A percentile compares a stretch with the other conserved stretches of the same genome.
Conservation (phyloP, 2,797 vertebrate species). For the Masticophis lateralis region DNA sequence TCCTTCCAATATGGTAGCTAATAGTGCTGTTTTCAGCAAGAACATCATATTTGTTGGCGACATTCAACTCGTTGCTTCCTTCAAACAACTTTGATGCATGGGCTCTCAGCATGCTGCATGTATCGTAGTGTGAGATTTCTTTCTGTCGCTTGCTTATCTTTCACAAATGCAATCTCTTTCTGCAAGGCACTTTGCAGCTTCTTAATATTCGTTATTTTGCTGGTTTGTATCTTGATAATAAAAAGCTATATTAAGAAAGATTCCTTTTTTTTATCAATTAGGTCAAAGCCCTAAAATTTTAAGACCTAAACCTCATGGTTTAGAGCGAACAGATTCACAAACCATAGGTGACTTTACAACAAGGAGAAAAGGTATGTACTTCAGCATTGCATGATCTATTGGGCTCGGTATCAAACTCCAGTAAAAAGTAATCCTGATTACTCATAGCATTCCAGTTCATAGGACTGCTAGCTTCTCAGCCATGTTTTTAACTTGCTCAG, state of each 20-base stretch:
- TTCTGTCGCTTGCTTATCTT: conserved; percentile 64
- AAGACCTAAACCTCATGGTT: conserved; percentile 97
- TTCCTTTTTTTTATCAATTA: conserved; percentile 91
- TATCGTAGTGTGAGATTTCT: conserved; percentile 48
- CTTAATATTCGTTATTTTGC: conserved; percentile 69
- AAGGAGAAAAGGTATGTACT: conserved; percentile 99
- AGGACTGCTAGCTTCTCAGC: conserved; percentile 10
- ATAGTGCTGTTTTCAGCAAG: not conserved
- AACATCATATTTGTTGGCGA: not conserved
- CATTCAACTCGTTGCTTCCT: conserved; percentile 42
- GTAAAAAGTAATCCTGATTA: conserved; percentile 33
- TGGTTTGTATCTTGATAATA: conserved; percentile 50
- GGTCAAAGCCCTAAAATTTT: conserved; percentile 99
- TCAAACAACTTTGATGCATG: conserved; percentile 54
- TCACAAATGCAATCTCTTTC: conserved; percentile 63
- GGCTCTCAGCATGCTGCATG: conserved; percentile 53
- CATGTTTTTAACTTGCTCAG: conserved; percentile 3
- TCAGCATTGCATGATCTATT: conserved; percentile 67
- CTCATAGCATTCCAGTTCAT: conserved; percentile 44
- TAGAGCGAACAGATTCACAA: conserved; percentile 99
- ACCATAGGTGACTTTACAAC: conserved; percentile 97
- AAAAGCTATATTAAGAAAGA: conserved; percentile 84
- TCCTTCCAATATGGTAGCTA: conserved; percentile 25
- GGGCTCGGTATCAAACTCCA: conserved; percentile 54
- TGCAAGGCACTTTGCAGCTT: conserved; percentile 65